Evolutionary conservation across 2,797 vertebrate species (phyloP).

Genomic region (Rhinella marina): DNA sequence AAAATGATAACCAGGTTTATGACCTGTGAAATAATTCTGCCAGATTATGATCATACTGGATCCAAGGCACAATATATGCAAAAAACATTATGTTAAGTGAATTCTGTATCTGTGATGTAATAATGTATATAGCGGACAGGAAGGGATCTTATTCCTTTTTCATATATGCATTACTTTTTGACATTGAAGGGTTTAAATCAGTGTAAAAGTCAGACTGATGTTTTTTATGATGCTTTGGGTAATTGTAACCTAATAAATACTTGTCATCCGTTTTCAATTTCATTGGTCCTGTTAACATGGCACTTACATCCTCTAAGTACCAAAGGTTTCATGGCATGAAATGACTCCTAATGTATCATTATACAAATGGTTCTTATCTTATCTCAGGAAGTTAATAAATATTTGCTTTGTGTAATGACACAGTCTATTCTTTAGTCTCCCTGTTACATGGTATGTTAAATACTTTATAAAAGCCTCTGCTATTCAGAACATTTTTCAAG

Average conservation of each 20-base stretch:
- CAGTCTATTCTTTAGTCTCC: background rate
- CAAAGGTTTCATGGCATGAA: constrained; percentile 35
- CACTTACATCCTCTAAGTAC: constrained; percentile 29
- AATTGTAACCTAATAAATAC: constrained; percentile 47
- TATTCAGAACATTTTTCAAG: background rate
- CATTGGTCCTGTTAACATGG: constrained; percentile 46
- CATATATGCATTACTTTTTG: background rate
- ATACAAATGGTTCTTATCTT: constrained; percentile 31
- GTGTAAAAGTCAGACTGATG: background rate
- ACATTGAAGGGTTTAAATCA: constrained; percentile 20
- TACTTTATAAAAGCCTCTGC: constrained; percentile 13
- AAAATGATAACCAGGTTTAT: constrained; percentile 51
- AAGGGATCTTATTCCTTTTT: background rate
- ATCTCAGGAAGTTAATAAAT: constrained; percentile 22
- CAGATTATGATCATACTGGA: constrained; percentile 21
- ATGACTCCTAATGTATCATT: background rate
- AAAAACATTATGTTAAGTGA: background rate
- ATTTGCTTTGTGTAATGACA: constrained; percentile 28
- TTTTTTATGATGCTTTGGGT: constrained; percentile 38
- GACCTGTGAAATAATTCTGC: constrained; percentile 22
- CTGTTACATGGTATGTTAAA: background rate
- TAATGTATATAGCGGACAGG: background rate
- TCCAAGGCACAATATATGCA: background rate
- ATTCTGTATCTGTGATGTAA: background rate
- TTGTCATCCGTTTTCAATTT: constrained; percentile 42